Conservation (phyloP, 2,888 invertebrate species). For the Cremastinae sp. region DNA sequence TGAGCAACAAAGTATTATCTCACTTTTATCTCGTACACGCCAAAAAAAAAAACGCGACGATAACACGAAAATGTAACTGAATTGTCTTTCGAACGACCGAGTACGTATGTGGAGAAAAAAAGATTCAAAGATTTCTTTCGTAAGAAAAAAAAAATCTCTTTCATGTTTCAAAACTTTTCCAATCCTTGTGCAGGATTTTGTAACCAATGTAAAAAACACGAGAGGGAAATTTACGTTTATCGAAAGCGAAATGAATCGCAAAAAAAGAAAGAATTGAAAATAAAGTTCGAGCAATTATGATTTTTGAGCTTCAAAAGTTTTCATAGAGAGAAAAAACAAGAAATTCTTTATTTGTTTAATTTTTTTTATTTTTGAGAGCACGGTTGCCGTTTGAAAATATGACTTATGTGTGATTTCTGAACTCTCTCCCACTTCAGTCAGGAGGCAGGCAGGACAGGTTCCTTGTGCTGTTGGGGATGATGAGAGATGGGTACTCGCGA, state of each 20-base stretch:
- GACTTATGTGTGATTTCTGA: constrained; percentile 78
- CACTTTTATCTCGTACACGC: constrained; percentile 31
- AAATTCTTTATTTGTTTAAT: constrained; percentile 3
- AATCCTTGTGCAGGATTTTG: neutral
- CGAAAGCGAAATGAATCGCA: constrained; percentile 30
- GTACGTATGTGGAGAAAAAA: constrained; percentile 42
- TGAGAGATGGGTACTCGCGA: constrained; percentile 73
- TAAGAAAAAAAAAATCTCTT: constrained; percentile 31
- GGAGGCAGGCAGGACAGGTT: constrained; percentile 80
- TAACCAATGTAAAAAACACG: constrained; percentile 23
- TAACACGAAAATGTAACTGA: constrained; percentile 34
- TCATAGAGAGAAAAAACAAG: constrained; percentile 71
- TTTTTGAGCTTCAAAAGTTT: constrained; percentile 45
- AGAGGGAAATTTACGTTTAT: constrained; percentile 20
- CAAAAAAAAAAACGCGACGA: constrained; percentile 38
- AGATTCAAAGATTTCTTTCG: constrained; percentile 47
- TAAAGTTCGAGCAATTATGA: constrained; percentile 12
- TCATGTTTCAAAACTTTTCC: constrained; percentile 17
- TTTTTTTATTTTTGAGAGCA: constrained; percentile 70
- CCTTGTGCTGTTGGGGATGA: constrained; percentile 78
- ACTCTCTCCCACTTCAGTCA: constrained; percentile 80
- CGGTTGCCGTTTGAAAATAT: constrained; percentile 76
- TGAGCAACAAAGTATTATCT: constrained; percentile 16
- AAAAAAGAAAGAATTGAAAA: constrained; percentile 11
- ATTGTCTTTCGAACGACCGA: constrained; percentile 42